Evolutionary conservation across 2,888 invertebrate genomes (phyloP).

Genomic region (Caenorhabditis wallacei): DNA sequence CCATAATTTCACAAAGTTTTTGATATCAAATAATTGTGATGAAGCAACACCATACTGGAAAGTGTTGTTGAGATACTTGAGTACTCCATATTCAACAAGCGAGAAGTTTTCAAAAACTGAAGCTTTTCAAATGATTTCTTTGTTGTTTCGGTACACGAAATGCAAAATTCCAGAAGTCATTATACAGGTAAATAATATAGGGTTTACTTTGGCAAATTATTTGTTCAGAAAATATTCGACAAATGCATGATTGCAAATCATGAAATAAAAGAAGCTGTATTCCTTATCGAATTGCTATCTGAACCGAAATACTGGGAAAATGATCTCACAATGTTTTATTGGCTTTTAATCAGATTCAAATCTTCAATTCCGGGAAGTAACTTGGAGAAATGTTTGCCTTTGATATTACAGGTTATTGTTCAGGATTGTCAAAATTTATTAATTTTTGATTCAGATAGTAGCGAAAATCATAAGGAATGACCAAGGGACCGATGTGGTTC

Average conservation of each 20-base stretch:
- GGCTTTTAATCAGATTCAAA: conserved; percentile 36
- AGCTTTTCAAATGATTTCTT: conserved; percentile 31
- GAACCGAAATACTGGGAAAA: conserved; percentile 41
- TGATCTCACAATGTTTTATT: conserved; percentile 44
- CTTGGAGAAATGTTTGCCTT: conserved; percentile 32
- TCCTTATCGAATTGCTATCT: conserved; percentile 21
- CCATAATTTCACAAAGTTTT: conserved; percentile 10
- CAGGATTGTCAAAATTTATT: too few relatives aligned
- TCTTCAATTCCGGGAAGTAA: conserved; percentile 6
- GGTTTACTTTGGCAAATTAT: background rate
- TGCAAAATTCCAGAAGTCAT: conserved; percentile 19
- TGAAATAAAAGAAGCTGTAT: conserved; percentile 28
- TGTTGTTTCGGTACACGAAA: conserved; percentile 7
- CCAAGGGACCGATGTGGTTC: conserved; percentile 33
- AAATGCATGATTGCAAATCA: conserved; percentile 33
- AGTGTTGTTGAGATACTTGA: conserved; percentile 4
- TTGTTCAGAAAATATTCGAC: conserved; percentile 37
- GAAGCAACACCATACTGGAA: background rate
- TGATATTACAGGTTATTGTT: conserved; percentile 46
- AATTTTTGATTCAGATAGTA: conserved; percentile 24
- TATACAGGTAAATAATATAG: conserved; percentile 2
- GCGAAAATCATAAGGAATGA: conserved; percentile 45
- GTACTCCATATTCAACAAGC: background rate
- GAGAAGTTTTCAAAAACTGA: conserved; percentile 37
- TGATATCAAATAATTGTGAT: background rate